These are phyloP conservation scores for Beroe forskalii DNA, from an alignment of 37 sponge, comb jelly and placozoan genomes.

Conservation along the genomic window DNA sequence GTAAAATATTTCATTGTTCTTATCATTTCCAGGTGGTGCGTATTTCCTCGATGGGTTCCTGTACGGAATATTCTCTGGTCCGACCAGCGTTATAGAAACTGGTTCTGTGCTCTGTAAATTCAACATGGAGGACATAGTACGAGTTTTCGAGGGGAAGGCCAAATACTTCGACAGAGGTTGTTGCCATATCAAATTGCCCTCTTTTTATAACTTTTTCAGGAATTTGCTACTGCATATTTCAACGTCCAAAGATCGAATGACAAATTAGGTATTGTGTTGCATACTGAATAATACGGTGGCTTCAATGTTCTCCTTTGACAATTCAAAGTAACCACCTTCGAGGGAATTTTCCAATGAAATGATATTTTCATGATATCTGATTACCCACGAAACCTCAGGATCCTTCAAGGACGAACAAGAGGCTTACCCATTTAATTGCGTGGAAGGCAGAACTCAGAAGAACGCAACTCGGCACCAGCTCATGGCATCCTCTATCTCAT, in stretches of 20 bases:
- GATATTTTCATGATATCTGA: no score
- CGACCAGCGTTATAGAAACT: conserved; percentile 43
- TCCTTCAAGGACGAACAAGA: neutral
- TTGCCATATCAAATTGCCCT: no score
- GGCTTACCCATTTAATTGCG: conserved; percentile 1
- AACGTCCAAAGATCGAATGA: neutral
- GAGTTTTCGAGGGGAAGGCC: conserved; percentile 46
- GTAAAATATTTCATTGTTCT: no score
- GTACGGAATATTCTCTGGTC: conserved; percentile 46
- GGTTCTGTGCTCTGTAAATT: conserved; percentile 39
- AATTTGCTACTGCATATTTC: neutral
- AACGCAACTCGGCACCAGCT: neutral
- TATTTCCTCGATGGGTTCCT: conserved; percentile 23
- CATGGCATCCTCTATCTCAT: conserved; percentile 18
- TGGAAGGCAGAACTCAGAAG: neutral
- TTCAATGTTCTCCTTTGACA: neutral
- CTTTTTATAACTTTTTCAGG: no score
- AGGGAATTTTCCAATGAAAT: no score
- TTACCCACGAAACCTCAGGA: no score
- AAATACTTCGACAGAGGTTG: conserved; percentile 38
- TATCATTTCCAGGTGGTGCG: conserved; percentile 22
- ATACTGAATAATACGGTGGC: neutral
- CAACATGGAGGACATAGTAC: conserved; percentile 1
- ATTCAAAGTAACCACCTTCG: no score
- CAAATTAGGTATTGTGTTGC: neutral